phyloP scores from a whole-genome alignment of 2,888 invertebrate genomes.

The Dicyrtomina minuta region DNA sequence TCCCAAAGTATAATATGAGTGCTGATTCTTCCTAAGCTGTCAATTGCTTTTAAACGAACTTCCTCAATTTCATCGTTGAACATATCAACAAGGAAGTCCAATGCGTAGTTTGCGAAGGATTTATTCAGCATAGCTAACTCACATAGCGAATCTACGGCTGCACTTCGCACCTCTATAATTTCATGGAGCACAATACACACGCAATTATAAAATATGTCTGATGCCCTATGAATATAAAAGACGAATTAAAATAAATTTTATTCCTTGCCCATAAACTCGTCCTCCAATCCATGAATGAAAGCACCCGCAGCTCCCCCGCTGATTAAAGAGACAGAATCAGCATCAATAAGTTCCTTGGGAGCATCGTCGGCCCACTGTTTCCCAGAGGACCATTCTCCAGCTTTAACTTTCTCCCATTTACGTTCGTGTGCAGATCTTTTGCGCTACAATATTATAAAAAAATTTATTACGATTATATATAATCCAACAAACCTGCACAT shows the following conservation, averaged over 20 bases:
- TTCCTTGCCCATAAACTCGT: constrained; percentile 90
- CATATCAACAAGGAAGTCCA: constrained; percentile 98
- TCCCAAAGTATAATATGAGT: constrained; percentile 84
- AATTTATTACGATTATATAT: constrained; percentile 22
- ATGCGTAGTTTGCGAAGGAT: constrained; percentile 80
- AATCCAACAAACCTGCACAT: too few relatives aligned
- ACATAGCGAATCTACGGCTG: constrained; percentile 91
- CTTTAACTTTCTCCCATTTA: constrained; percentile 76
- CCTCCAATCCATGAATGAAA: constrained; percentile 96
- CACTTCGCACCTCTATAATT: constrained; percentile 85
- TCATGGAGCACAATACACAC: too few relatives aligned
- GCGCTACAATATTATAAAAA: constrained; percentile 63
- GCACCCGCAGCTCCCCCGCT: constrained; percentile 96
- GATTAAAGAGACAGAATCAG: constrained; percentile 75
- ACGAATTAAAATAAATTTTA: constrained; percentile 20
- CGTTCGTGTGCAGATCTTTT: constrained; percentile 83
- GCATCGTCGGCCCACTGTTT: constrained; percentile 85
- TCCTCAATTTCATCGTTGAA: constrained; percentile 99
- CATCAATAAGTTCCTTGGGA: constrained; percentile 72
- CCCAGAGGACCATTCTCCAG: constrained; percentile 89
- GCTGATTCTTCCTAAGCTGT: constrained; percentile 85
- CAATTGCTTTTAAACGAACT: constrained; percentile 90
- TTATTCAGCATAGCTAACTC: constrained; percentile 78
- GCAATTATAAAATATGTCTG: constrained; percentile 44
- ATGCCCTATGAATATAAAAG: constrained; percentile 34